Evolutionary conservation across 2,797 vertebrate genomes (phyloP), one percentile per base, ranked within the genome.

Genomic region (Poliocrania exsul): DNA sequence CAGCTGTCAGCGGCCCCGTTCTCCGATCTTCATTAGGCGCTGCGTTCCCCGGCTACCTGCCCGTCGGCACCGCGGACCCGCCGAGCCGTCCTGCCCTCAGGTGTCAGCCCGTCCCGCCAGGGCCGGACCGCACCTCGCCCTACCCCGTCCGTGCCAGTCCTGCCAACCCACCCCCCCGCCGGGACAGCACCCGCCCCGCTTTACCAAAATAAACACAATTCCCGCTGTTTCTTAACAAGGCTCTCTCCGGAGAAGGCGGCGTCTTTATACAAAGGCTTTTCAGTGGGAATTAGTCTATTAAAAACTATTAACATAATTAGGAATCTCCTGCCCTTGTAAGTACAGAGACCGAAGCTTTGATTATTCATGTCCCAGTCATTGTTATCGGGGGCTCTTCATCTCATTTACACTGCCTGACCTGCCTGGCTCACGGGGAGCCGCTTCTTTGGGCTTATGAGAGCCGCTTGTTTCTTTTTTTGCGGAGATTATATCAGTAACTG

Each of bases 271-370:
- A 97, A 98, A 98, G 97, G 96, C 96, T 98, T 98, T 98, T 97
- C 93, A 95, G 97, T 98, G 98, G 97, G 97, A 98, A 98, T 98
- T 98, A 98, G 98, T 98, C 97, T 98, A 98, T 99, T 99, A 98
- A 98, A 99, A 99, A 98, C 99, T 98, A 99, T 99, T 99, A 99
- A 98, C 98, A 97, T 99, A 99, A 99, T 99, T 99, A 99, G 98
- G 98, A 97, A 98, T 98, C 97, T 97, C 97, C 98, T 98, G 98
- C 98, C 98, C 98, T 98, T 97, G 97, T 96, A 97, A 98, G 98
- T 97, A 97, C 94, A 97, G 97, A 98, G 98, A 98, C 97, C 97
- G 93, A 54, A 95, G 97, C 97, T 98, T 99, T 99, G 98, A 99
- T 99, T 99, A 98, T 98, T 98, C 98, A 97, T 98, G 98, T 98